phyloP scores from a whole-genome alignment of 1,140 invertebrate species.

The Thaumatotibia leucotreta region DNA sequence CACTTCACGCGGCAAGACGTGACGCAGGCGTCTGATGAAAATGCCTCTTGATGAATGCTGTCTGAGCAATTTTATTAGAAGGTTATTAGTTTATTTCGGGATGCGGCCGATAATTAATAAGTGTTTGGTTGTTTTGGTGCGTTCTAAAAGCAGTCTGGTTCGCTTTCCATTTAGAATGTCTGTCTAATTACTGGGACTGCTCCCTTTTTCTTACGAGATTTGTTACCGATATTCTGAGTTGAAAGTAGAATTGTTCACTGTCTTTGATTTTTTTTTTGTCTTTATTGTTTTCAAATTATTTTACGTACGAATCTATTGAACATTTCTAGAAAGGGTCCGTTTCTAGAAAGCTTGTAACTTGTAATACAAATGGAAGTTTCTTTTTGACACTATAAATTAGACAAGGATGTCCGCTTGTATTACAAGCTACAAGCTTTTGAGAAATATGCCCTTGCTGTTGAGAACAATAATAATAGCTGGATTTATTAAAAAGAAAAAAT shows the following conservation, averaged over 20 bases:
- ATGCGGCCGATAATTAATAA: constrained; percentile 5
- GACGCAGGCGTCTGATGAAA: constrained; percentile 52
- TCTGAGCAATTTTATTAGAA: constrained; percentile 28
- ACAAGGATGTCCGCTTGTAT: too few species aligned
- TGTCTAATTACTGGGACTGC: not conserved
- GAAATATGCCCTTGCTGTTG: too few species aligned
- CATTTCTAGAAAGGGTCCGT: too few species aligned
- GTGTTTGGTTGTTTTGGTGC: constrained; percentile 12
- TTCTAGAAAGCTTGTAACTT: too few species aligned
- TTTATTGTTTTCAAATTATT: too few species aligned
- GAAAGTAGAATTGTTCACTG: not conserved
- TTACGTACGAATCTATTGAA: too few species aligned
- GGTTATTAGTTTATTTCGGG: constrained; percentile 25
- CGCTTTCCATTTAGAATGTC: not conserved
- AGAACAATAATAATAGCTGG: too few species aligned
- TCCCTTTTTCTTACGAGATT: not conserved
- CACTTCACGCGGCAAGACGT: constrained; percentile 55
- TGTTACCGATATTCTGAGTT: not conserved
- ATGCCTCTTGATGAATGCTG: constrained; percentile 44
- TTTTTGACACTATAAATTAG: too few species aligned
- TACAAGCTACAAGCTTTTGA: too few species aligned
- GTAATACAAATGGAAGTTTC: too few species aligned
- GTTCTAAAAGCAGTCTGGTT: constrained; percentile 5
- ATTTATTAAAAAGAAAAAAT: not conserved
- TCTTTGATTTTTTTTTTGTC: not conserved